Base-by-base conservation (phyloP, 1,140 invertebrate species). In the Ectropis grisescens region DNA sequence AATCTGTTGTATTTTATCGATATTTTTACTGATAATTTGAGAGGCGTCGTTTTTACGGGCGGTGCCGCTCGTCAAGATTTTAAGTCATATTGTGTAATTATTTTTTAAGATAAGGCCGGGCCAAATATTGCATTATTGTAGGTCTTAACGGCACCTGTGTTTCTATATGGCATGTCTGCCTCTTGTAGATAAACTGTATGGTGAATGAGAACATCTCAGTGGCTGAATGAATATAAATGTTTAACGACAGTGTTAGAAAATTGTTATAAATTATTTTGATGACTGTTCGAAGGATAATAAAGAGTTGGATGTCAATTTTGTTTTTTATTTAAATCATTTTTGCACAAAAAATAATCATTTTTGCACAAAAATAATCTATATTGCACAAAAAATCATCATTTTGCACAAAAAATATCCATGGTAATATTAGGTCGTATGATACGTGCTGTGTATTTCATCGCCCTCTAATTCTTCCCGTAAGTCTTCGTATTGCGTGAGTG, bases 221-320 rank as follows among this genome's bases (percentile, higher is more conserved):
- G 74, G 61, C 61, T 70, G 75, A 74, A 69, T 81, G 72, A 64
- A 67, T 74, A 74, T 76, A 62, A 69, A 75, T 81, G 67, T 78
- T 81, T 66, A 76, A 71, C 68, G 60, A 78, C 76, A 81, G 72
- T 81, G 71, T 81, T 81, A 81, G 76, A 76, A 82, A 82, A 82
- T 82, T 81, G 82, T 83, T 82, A 82, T 82, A 83, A 83, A 83
- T 83, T 83, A 82, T 83, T 83, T 83, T 83, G 76, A 83, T 83
- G 82, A 83, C 79, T 83, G 82, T 83, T 83, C 80, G 76, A 82
- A 82, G 62, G 76, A 82, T 81, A 83, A 83, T 83, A 83, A 82
- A 83, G 80, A 82, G 79, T 82, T 83, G 82, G 79, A 83, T 83
- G 82, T 83, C 79, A 81, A 45, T 49, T 50, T 58, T 55, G 54